Evolutionary conservation across 2,113 vertebrate species (phyloP), one percentile per base, ranked within the genome.

Genomic region (Planiliza haematocheilus): DNA sequence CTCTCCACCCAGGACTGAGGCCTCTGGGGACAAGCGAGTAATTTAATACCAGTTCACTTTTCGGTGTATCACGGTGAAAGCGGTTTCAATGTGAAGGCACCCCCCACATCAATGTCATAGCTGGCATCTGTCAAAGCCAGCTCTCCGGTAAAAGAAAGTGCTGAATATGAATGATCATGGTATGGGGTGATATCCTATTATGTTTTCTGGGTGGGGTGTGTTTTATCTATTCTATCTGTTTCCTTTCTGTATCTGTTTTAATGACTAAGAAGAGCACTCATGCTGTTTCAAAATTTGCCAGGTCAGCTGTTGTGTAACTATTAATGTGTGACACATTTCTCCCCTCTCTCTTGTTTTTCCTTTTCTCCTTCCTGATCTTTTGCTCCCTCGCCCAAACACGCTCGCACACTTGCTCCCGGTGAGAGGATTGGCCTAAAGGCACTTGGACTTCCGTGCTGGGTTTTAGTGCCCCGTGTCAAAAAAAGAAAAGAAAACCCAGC

Each of bases 111-210:
- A 76, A 13, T 80, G 84, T 89, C 84, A 82, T 49, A 60, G 43
- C 39, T 48, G 52, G 73, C 77, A 77, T 86, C 87, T 86, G 81
- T 83, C 83, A 75, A 65, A 81, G 71, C 56, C 65, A n/a, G 79
- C 77, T 71, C 59, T 55, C 61, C 12, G 57, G 83, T 83, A 69
- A 66, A 30, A 70, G 76, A 82, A 87, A 89, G 69, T 86, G 86
- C 86, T 91, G 90, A 89, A 86, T 90, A 62, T 82, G 77, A 89
- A 68, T 56, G 77, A 82, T 80, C 66, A 1, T 69, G 9, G 70
- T 55, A 81, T 86, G 86, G 65, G 86, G 78, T 83, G 75, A 82
- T 73, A 86, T 89, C 67, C 84, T 83, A 83, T 91, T 90, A 89
- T 88, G 86, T 90, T 90, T 84, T 72, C 50, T 7, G 64, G 68